Base-by-base conservation (phyloP, 2,888 invertebrate genomes). In the Lathronympha strigana region DNA sequence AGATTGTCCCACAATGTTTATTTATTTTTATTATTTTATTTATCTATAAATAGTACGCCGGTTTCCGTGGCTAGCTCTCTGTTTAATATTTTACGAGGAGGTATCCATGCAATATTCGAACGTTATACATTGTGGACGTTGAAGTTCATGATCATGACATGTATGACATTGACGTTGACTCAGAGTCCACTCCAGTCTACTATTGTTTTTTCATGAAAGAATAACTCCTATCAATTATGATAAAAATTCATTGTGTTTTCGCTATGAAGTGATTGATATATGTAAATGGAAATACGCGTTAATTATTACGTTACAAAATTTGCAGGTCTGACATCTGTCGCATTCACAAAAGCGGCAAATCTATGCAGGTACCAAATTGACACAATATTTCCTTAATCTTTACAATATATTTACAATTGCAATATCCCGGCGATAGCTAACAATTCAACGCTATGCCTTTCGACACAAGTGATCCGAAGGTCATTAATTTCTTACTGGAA, bases 401-500 rank as follows among this genome's bases (percentile, higher is more conserved):
- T 6, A 6, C 47, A 23, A 47, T n/a, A 21, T n/a, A 23, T 23
- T 13, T 21, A 19, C 9, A 11, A 45, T 45, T 45, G 9, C 21
- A 45, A 47, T 6, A 23, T 47, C 23, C 45, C 23, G 13, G 13
- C 45, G 47, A 5, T n/a, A 45, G 47, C 47, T 47, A 6, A 50
- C 0, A 25, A 2, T 1, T 23, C 9, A 17, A 28, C 15, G 25
- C 15, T 19, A 62, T 62, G 53, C 62, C 55, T n/a, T 19, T 58
- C 1, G 33, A 33, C n/a, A 19, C 17, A 47, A 49, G 11, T 19
- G 33, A 63, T 25, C 58, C 57, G 40, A 33, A 6, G 17, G 13
- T 51, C n/a, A 28, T 43, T 13, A 47, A 23, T 19, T 58, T 57
- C 19, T 19, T 63, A 11, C 19, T 21, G 5, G 63, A 63, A 51